phyloP scores from a whole-genome alignment of 2,888 invertebrate species.

The Unio pictorum region DNA sequence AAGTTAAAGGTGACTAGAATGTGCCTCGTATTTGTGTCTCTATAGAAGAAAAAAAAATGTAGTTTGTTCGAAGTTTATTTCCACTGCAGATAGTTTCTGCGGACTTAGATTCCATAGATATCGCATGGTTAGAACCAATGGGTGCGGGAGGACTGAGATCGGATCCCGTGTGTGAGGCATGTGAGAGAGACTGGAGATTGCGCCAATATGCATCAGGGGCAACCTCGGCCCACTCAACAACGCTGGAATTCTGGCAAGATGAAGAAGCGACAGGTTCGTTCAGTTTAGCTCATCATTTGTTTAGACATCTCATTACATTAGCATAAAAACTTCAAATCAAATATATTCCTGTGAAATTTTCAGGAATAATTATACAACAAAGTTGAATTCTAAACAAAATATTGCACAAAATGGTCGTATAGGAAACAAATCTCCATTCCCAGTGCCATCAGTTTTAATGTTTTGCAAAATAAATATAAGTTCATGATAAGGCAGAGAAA shows the following conservation, averaged over 20 bases:
- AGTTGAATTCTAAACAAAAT: neutral
- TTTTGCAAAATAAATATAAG: neutral
- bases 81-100: slow-evolving; percentile 40
- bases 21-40: neutral
- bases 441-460: neutral
- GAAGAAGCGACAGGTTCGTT: slow-evolving; percentile 54
- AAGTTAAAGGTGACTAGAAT: too few relatives aligned
- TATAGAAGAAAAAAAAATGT: neutral
- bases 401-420: neutral
- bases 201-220: slow-evolving; percentile 53
- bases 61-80: neutral
- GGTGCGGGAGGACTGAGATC: slow-evolving; percentile 19
- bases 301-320: too few relatives aligned
- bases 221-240: slow-evolving; percentile 36
- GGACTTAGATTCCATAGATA: slow-evolving; percentile 27
- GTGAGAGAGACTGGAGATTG: slow-evolving; percentile 37
- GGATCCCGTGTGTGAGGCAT: slow-evolving; percentile 44
- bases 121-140: slow-evolving; percentile 60
- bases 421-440: neutral
- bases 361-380: neutral
- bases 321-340: too few relatives aligned
- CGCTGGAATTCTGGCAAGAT: slow-evolving; percentile 37
- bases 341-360: too few relatives aligned
- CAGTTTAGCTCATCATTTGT: too few relatives aligned
- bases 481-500: too few relatives aligned